phyloP scores from a whole-genome alignment of 2,797 vertebrate species.

The Florisuga fusca region DNA sequence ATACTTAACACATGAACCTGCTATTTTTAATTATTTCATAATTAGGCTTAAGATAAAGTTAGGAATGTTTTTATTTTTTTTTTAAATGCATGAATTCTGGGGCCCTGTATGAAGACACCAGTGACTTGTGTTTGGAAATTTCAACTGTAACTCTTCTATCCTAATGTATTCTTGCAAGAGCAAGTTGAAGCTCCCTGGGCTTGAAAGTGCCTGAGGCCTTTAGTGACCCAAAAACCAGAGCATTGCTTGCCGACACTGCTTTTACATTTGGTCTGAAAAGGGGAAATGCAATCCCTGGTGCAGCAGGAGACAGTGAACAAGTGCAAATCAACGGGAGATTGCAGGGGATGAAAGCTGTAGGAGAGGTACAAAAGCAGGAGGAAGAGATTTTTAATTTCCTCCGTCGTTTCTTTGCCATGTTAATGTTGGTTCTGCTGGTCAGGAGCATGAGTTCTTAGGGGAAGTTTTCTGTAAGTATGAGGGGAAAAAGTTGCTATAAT shows the following conservation, averaged over 20 bases:
- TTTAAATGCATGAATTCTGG: background rate
- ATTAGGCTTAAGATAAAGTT: background rate
- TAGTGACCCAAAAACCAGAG: background rate
- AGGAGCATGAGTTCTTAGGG: background rate
- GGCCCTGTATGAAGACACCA: background rate
- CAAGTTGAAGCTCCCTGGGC: slow-evolving; percentile 2
- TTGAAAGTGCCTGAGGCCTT: background rate
- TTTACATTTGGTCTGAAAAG: background rate
- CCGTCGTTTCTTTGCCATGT: fast-evolving
- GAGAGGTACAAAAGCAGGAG: background rate
- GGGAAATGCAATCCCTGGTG: background rate
- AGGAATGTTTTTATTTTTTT: background rate
- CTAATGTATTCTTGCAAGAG: background rate
- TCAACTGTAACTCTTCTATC: background rate
- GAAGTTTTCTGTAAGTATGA: background rate
- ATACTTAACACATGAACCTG: fast-evolving
- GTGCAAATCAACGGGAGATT: background rate
- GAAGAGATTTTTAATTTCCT: background rate
- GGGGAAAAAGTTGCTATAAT: background rate
- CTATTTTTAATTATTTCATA: background rate
- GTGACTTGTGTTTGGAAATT: background rate
- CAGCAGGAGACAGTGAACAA: background rate
- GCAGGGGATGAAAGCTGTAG: background rate
- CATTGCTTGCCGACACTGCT: background rate
- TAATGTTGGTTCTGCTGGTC: background rate